Evolutionary conservation across 2,888 invertebrate species (phyloP).

Genomic region (Pollenia angustigena): DNA sequence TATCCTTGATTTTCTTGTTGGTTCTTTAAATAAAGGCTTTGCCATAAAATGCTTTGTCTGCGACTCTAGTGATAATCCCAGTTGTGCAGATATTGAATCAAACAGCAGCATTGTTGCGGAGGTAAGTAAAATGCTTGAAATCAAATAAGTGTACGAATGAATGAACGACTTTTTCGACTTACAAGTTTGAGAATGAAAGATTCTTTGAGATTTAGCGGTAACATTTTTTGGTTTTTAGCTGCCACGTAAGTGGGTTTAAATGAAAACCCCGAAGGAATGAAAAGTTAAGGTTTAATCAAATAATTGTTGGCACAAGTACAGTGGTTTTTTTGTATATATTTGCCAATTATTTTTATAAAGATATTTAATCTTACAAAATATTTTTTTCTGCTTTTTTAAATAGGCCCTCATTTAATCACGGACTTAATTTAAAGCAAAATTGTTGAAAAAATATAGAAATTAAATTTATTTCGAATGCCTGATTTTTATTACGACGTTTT

Average conservation of each 20-base stretch:
- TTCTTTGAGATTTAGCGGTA: conserved; percentile 1
- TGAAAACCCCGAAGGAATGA: not conserved
- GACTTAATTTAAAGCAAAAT: no score
- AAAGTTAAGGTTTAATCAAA: not conserved
- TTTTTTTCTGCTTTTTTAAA: no score
- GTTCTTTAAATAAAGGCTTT: conserved; percentile 79
- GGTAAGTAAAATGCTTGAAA: conserved; percentile 77
- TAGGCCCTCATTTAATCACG: no score
- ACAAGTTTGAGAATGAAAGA: not conserved
- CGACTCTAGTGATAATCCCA: conserved; percentile 85
- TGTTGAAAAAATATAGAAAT: no score
- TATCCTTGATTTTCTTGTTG: not conserved
- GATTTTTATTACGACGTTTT: no score
- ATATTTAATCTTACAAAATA: no score
- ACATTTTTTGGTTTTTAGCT: not conserved
- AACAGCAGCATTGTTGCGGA: conserved; percentile 81
- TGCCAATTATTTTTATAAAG: no score
- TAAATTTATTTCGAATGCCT: no score
- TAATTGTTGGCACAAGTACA: not conserved
- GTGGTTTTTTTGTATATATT: not conserved
- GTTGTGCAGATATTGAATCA: conserved; percentile 84
- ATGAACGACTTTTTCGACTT: not conserved
- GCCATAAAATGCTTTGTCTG: conserved; percentile 86
- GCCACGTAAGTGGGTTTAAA: not conserved
- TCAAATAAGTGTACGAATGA: not conserved